A percentile compares a stretch with the other conserved stretches of the same genome.
Evolutionary conservation across 1,140 invertebrate species (phyloP).

Genomic region (Gonioctena quinquepunctata): DNA sequence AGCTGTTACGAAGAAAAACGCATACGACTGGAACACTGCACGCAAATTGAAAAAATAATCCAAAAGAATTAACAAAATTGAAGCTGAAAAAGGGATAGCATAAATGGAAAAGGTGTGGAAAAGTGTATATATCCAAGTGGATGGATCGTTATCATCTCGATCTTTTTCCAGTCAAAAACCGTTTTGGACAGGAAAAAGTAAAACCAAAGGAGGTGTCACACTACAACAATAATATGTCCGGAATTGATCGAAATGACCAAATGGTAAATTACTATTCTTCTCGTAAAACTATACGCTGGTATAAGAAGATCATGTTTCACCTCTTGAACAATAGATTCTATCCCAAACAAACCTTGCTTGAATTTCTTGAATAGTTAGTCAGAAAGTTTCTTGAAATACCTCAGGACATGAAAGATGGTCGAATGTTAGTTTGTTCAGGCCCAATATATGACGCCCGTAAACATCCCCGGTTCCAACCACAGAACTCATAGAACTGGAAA

Average conservation of each 20-base stretch:
- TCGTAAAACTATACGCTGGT: conserved; percentile 35
- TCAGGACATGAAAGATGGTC: too few species aligned
- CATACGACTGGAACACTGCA: conserved; percentile 18
- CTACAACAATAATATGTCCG: conserved; percentile 36
- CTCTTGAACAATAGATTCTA: conserved; percentile 10
- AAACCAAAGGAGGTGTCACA: conserved; percentile 38
- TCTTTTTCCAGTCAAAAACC: conserved; percentile 19
- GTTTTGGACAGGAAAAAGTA: conserved; percentile 23
- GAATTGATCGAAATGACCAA: conserved; percentile 33
- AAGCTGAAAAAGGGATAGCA: conserved; percentile 19
- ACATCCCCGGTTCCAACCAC: too few species aligned
- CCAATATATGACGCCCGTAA: too few species aligned
- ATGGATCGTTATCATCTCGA: conserved; percentile 40
- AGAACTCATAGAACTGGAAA: too few species aligned
- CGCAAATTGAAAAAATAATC: conserved; percentile 15
- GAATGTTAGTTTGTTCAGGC: too few species aligned
- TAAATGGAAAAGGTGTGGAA: conserved; percentile 5
- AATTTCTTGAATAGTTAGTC: too few species aligned
- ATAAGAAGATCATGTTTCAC: conserved; percentile 32
- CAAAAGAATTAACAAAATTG: background rate
- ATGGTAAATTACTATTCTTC: conserved; percentile 33
- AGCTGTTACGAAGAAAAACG: conserved; percentile 18
- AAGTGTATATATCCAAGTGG: conserved; percentile 45
- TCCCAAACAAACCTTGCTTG: too few species aligned
- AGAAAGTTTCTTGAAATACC: too few species aligned